phyloP scores from a whole-genome alignment of 2,113 vertebrate genomes.

The Trogon melanurus region DNA sequence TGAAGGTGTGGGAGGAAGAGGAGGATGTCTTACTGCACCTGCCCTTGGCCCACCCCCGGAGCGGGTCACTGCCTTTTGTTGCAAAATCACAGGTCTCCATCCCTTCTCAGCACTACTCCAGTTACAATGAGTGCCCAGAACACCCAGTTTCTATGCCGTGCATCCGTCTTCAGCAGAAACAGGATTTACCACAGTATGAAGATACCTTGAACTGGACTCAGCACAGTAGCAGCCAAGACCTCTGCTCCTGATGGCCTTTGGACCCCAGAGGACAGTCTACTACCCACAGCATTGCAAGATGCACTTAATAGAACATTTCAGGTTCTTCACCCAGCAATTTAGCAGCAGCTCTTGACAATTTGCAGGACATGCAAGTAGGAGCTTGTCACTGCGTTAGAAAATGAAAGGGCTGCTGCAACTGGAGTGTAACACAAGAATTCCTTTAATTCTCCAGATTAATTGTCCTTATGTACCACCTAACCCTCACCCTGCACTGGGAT shows the following conservation, averaged over 20 bases:
- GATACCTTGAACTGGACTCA: not conserved
- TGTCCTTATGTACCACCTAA: not conserved
- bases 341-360: not conserved
- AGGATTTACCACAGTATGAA: not conserved
- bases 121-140: not conserved
- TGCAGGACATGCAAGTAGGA: not conserved
- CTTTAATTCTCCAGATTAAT: not conserved
- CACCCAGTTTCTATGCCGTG: not conserved
- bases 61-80: rapidly evolving
- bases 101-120: not conserved
- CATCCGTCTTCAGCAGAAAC: not conserved
- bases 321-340: not conserved
- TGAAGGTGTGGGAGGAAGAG: not conserved
- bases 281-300: rapidly evolving
- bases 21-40: not conserved
- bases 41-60: not conserved
- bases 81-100: not conserved
- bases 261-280: not conserved
- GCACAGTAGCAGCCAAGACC: not conserved
- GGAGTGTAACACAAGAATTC: not conserved
- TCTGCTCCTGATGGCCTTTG: not conserved
- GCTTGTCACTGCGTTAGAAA: not conserved
- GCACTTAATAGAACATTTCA: not conserved
- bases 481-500: not conserved
- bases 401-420: not conserved